phyloP scores from a whole-genome alignment of 2,797 vertebrate genomes.

The Falco peregrinus region DNA sequence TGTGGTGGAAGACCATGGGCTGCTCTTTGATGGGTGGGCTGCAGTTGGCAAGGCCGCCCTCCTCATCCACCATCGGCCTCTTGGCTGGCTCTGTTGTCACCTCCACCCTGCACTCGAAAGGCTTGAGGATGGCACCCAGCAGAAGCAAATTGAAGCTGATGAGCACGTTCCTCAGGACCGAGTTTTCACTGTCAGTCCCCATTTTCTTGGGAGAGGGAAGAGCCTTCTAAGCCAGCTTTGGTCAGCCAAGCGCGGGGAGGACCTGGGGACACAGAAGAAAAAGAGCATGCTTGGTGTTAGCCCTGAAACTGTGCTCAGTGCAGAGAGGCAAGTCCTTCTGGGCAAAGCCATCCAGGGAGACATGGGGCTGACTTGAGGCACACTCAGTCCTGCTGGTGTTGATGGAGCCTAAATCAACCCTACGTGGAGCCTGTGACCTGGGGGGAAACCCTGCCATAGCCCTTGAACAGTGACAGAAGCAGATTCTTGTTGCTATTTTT shows the following conservation, averaged over 20 bases:
- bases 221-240: slow-evolving; percentile 34
- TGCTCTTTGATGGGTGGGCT: slow-evolving; percentile 80
- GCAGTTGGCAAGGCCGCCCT: slow-evolving; percentile 77
- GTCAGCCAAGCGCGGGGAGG: neutral
- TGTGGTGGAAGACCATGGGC: slow-evolving; percentile 93
- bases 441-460: neutral
- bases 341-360: neutral
- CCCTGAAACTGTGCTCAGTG: neutral
- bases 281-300: neutral
- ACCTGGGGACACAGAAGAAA: slow-evolving; percentile 49
- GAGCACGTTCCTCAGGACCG: slow-evolving; percentile 73
- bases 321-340: neutral
- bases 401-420: neutral
- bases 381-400: neutral
- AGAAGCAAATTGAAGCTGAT: slow-evolving; percentile 78
- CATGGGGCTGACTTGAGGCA: neutral
- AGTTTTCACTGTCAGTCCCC: slow-evolving; percentile 74
- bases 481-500: neutral
- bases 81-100: slow-evolving; percentile 80
- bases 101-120: slow-evolving; percentile 80
- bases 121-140: slow-evolving; percentile 69
- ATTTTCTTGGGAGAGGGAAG: slow-evolving; percentile 61
- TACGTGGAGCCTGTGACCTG: neutral
- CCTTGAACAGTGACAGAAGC: neutral
- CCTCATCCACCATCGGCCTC: slow-evolving; percentile 75